Percentiles rank a stretch among this genome's conserved stretches.
These are phyloP conservation scores for Phaedon cochleariae DNA, from an alignment of 2,888 invertebrate species.

Conservation along the genomic window DNA sequence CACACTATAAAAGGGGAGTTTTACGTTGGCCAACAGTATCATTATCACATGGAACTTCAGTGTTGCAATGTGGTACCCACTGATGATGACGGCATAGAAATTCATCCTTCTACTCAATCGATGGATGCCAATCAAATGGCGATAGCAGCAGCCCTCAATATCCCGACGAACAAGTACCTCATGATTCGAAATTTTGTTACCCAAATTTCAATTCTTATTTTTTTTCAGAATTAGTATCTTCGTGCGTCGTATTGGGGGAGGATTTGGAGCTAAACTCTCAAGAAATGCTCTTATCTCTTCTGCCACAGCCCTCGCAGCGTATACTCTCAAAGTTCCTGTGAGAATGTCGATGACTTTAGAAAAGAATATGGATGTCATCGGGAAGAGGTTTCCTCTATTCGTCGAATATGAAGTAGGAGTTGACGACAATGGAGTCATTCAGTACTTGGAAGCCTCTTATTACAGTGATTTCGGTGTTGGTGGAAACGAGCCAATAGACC, in stretches of 20 bases:
- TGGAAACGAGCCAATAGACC: slow-evolving; percentile 64
- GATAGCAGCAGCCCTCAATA: slow-evolving; percentile 64
- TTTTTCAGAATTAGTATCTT: slow-evolving; percentile 71
- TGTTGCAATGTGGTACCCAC: slow-evolving; percentile 69
- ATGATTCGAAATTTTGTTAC: no score
- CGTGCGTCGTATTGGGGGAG: slow-evolving; percentile 82
- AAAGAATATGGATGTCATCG: slow-evolving; percentile 75
- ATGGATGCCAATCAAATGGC: slow-evolving; percentile 68
- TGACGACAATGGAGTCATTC: slow-evolving; percentile 71
- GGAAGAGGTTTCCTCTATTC: slow-evolving; percentile 65
- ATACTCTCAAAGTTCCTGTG: slow-evolving; percentile 71
- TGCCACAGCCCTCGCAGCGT: slow-evolving; percentile 76
- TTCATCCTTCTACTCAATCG: slow-evolving; percentile 72
- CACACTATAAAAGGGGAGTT: slow-evolving; percentile 67
- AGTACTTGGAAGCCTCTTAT: slow-evolving; percentile 67
- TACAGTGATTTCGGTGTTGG: slow-evolving; percentile 67
- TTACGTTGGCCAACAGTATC: slow-evolving; percentile 73
- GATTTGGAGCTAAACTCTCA: slow-evolving; percentile 80
- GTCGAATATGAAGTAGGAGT: slow-evolving; percentile 75
- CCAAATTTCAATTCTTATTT: no score
- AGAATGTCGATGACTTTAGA: slow-evolving; percentile 76
- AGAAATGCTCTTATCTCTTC: slow-evolving; percentile 68
- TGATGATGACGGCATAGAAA: slow-evolving; percentile 71
- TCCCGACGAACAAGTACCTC: slow-evolving; percentile 69
- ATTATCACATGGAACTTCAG: slow-evolving; percentile 81